phyloP scores from a whole-genome alignment of 2,888 invertebrate genomes.

The Eristalis intricaria region DNA sequence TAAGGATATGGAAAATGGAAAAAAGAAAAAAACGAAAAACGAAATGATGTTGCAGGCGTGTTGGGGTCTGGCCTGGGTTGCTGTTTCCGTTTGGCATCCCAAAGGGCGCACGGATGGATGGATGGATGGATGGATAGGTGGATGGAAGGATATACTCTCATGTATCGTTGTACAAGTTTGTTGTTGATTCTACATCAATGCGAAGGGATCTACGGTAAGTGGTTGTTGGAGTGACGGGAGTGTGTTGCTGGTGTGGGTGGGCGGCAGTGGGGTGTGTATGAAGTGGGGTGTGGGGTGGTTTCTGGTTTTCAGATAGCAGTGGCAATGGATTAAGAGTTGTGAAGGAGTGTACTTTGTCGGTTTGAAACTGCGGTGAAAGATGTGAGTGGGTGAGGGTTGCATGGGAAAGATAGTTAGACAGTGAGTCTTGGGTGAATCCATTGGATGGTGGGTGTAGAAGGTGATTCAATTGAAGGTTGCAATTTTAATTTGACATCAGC shows the following conservation, averaged over 20 bases:
- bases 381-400: too few relatives aligned
- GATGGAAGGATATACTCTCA: conserved; percentile 1
- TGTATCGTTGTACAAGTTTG: conserved; percentile 27
- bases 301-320: not conserved
- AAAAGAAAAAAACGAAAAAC: conserved; percentile 2
- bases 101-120: not conserved
- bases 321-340: conserved; percentile 18
- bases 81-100: not conserved
- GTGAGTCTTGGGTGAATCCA: not conserved
- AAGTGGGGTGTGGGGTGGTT: not conserved
- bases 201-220: conserved; percentile 7
- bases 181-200: conserved; percentile 45
- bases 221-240: not conserved
- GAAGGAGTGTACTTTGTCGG: conserved; percentile 17
- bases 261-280: not conserved
- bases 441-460: not conserved
- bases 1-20: conserved; percentile 24
- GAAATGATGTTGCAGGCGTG: not conserved
- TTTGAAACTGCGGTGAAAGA: conserved; percentile 32
- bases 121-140: not conserved
- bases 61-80: not conserved
- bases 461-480: not conserved
- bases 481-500: too few relatives aligned
- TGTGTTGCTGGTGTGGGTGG: not conserved
- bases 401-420: not conserved